These are phyloP conservation scores for Stenolophus ochropezus DNA, from an alignment of 2,888 invertebrate species.

Conservation along the genomic window DNA sequence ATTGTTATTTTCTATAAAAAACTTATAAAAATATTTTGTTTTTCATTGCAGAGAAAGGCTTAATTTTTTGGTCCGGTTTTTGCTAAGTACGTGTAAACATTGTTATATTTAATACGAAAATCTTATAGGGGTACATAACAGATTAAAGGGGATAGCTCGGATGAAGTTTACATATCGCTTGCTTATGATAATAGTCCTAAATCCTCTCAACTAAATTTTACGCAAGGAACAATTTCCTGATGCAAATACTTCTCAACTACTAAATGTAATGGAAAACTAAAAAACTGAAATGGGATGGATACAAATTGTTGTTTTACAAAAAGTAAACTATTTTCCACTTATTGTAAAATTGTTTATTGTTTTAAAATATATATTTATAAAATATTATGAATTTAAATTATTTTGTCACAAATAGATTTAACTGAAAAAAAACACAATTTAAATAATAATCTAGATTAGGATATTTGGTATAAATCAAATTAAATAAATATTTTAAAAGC, in stretches of 20 bases:
- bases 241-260: background rate
- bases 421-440: too few relatives aligned
- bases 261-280: background rate
- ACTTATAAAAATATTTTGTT: background rate
- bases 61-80: background rate
- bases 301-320: too few relatives aligned
- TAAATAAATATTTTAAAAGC: too few relatives aligned
- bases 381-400: too few relatives aligned
- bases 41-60: background rate
- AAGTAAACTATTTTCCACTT: too few relatives aligned
- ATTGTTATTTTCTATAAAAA: slow-evolving; percentile 22
- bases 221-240: background rate
- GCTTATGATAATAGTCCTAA: background rate
- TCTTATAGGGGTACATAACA: background rate
- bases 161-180: background rate
- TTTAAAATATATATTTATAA: too few relatives aligned
- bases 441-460: too few relatives aligned
- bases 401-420: too few relatives aligned
- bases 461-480: too few relatives aligned
- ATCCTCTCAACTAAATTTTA: background rate
- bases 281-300: too few relatives aligned
- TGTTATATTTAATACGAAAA: background rate
- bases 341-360: too few relatives aligned
- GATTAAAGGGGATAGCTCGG: background rate
- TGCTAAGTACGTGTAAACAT: background rate